These are phyloP conservation scores for Halocynthia aurantium DNA, from an alignment of 23 tunicate genomes.

Conservation along the genomic window DNA sequence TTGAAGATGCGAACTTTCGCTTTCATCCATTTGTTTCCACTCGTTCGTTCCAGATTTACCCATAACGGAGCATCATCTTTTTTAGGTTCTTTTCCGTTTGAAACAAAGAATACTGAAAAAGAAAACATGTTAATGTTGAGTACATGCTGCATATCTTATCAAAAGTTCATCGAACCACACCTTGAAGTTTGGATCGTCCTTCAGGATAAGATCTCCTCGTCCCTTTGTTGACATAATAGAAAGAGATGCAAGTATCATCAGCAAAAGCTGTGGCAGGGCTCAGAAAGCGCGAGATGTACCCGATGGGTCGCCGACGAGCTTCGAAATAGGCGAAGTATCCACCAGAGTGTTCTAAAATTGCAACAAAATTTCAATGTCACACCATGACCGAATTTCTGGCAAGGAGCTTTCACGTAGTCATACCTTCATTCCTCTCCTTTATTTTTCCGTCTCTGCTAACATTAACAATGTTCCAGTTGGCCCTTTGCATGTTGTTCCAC, in stretches of 20 bases:
- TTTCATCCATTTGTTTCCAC: slow-evolving; percentile 14
- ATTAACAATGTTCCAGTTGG: slow-evolving; percentile 11
- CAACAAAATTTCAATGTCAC: background rate
- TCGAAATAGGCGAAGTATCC: slow-evolving; percentile 22
- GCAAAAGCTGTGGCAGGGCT: background rate
- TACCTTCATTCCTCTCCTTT: slow-evolving; percentile 1
- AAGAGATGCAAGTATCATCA: slow-evolving; percentile 16
- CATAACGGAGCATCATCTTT: slow-evolving; percentile 10
- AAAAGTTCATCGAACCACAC: background rate
- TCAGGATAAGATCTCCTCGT: slow-evolving; percentile 14
- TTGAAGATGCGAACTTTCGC: slow-evolving; percentile 4
- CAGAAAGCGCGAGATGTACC: background rate
- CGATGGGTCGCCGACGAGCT: slow-evolving; percentile 12
- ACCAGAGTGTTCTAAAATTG: background rate
- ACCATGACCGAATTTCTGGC: background rate
- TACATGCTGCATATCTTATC: too few species aligned
- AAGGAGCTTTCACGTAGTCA: background rate
- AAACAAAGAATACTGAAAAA: slow-evolving; percentile 1
- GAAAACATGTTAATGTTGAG: background rate
- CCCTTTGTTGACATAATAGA: slow-evolving; percentile 29
- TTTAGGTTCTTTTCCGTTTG: background rate
- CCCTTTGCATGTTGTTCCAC: slow-evolving; percentile 14
- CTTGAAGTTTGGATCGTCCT: slow-evolving; percentile 16
- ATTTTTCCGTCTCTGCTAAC: slow-evolving; percentile 17
- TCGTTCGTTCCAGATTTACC: slow-evolving; percentile 4